Conservation (phyloP, 1,140 invertebrate genomes). For the Drosophila ohnishii region DNA sequence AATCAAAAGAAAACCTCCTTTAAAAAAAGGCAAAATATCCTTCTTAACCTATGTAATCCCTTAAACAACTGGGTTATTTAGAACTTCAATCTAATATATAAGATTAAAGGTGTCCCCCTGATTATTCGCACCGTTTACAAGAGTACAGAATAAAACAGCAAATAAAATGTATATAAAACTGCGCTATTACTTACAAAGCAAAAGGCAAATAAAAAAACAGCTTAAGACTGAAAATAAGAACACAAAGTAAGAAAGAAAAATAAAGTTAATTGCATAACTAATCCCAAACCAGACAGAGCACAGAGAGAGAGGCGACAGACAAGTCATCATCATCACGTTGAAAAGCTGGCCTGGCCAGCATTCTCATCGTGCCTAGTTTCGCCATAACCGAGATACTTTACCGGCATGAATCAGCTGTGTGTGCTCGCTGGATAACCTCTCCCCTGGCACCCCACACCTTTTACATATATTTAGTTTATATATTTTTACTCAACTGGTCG, state of each 20-base stretch:
- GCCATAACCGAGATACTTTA: slow-evolving; percentile 35
- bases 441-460: slow-evolving; percentile 9
- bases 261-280: slow-evolving; percentile 19
- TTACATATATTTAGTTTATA: not conserved
- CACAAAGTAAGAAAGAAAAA: not conserved
- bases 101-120: not conserved
- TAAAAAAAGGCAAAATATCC: not conserved
- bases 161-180: not conserved
- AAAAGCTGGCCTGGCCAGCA: slow-evolving; percentile 1
- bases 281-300: not conserved
- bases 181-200: not conserved
- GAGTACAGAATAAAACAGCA: not conserved
- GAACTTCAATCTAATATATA: too few species aligned
- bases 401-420: slow-evolving; percentile 63
- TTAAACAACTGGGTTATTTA: too few species aligned
- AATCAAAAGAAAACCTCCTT: too few species aligned
- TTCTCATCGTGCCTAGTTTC: slow-evolving; percentile 23
- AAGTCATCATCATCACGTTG: slow-evolving; percentile 17
- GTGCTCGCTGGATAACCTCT: slow-evolving; percentile 17
- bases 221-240: not conserved
- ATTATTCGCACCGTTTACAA: not conserved
- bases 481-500: slow-evolving; percentile 11
- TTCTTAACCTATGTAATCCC: not conserved
- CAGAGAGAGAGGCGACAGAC: not conserved
- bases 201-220: not conserved